Conservation (phyloP, 2,797 vertebrate species). For the Anableps anableps region DNA sequence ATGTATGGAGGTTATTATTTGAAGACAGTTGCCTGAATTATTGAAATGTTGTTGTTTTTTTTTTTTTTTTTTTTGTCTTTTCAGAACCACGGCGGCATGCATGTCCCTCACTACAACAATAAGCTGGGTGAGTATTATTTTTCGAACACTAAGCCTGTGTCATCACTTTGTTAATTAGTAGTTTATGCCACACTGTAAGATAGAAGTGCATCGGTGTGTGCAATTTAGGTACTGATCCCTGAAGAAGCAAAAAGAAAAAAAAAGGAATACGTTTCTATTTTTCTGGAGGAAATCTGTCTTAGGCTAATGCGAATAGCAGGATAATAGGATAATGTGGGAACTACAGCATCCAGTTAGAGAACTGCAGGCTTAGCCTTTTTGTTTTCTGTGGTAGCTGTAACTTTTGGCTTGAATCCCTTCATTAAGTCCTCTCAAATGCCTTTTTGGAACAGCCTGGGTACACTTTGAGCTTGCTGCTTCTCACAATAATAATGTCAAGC, state of each 20-base stretch:
- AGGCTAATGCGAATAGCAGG: background rate
- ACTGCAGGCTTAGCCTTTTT: background rate
- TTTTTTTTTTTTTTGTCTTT: constrained; percentile 56
- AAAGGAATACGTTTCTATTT: constrained; percentile 3
- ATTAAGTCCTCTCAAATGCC: background rate
- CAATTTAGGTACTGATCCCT: background rate
- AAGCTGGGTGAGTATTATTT: constrained; percentile 76
- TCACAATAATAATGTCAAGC: background rate
- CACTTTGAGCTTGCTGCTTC: background rate
- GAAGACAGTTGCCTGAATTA: constrained; percentile 43
- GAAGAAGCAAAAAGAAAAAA: constrained; percentile 2
- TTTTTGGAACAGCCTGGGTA: background rate
- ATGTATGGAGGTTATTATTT: constrained; percentile 48
- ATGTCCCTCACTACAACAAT: constrained; percentile 67
- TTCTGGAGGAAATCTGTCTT: background rate
- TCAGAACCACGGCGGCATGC: constrained; percentile 73
- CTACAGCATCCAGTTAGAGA: background rate
- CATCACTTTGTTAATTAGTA: background rate
- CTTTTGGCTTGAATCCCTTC: background rate
- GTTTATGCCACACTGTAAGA: background rate
- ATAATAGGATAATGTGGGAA: constrained; percentile 5
- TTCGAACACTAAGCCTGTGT: background rate
- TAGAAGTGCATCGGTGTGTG: background rate
- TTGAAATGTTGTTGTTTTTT: constrained; percentile 16
- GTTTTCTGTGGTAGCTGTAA: background rate